A percentile compares a stretch with the other conserved stretches of the same genome.
Conservation (phyloP, 2,888 invertebrate species). For the Callyntrura sp. region DNA sequence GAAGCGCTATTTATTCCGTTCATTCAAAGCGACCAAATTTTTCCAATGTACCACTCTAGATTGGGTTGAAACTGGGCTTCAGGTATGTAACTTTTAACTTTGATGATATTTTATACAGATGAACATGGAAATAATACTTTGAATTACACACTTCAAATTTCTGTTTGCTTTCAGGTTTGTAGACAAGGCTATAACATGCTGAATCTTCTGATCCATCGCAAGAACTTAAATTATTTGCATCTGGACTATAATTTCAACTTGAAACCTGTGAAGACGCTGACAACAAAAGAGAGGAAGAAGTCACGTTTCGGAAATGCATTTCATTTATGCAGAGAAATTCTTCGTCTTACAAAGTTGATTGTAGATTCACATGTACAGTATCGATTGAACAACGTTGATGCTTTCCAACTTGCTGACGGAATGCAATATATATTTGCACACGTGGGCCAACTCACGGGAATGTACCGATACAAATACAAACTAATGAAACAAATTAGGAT, state of each 20-base stretch:
- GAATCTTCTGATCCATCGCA: slow-evolving; percentile 98
- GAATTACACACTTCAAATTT: background rate
- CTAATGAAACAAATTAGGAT: slow-evolving; percentile 99
- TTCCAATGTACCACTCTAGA: slow-evolving; percentile 99
- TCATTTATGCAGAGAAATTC: slow-evolving; percentile 99
- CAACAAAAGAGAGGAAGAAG: slow-evolving; percentile 99
- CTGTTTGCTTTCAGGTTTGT: slow-evolving; percentile 88
- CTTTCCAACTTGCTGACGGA: slow-evolving; percentile 99
- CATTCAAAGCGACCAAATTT: slow-evolving; percentile 99
- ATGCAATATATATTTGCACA: slow-evolving; percentile 99
- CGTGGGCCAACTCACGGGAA: slow-evolving; percentile 99
- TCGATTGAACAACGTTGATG: slow-evolving; percentile 99
- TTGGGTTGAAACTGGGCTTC: slow-evolving; percentile 99
- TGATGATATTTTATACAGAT: no score
- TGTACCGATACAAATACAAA: slow-evolving; percentile 99
- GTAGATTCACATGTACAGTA: slow-evolving; percentile 99
- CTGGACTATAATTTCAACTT: slow-evolving; percentile 99
- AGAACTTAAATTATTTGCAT: slow-evolving; percentile 99
- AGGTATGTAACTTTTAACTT: slow-evolving; percentile 86
- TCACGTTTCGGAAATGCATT: slow-evolving; percentile 99
- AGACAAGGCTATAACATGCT: slow-evolving; percentile 99
- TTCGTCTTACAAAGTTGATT: slow-evolving; percentile 98
- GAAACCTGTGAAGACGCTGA: slow-evolving; percentile 99
- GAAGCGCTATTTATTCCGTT: slow-evolving; percentile 97
- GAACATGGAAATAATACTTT: background rate